These are phyloP conservation scores for Xanthia icteritia DNA, from an alignment of 2,888 invertebrate species.

Conservation along the genomic window DNA sequence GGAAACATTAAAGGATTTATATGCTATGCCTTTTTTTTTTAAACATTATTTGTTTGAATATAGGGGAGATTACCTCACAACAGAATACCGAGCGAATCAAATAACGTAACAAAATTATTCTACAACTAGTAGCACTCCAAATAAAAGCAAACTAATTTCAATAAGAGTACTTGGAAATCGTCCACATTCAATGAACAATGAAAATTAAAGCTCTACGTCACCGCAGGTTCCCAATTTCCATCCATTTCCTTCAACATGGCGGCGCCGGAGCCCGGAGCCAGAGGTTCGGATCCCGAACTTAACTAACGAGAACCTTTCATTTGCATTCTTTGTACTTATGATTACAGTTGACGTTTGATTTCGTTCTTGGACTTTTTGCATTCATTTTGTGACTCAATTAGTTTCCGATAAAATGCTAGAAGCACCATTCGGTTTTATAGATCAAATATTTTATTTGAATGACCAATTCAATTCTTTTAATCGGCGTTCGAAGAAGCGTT, in stretches of 20 bases:
- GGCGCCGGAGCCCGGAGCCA: not conserved
- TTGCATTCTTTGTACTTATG: slow-evolving; percentile 58
- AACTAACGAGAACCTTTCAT: slow-evolving; percentile 54
- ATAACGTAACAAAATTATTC: too few species aligned
- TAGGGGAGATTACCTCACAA: too few species aligned
- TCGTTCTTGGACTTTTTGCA: slow-evolving; percentile 12
- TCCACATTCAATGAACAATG: not conserved
- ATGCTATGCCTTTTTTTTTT: too few species aligned
- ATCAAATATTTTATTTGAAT: not conserved
- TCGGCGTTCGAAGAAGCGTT: not conserved
- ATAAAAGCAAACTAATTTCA: not conserved
- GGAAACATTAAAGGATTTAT: too few species aligned
- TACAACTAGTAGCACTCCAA: not conserved
- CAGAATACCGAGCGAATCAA: too few species aligned
- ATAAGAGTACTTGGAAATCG: not conserved
- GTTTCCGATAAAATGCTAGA: slow-evolving; percentile 29
- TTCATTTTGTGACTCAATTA: not conserved
- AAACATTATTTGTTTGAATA: too few species aligned
- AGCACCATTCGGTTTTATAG: too few species aligned
- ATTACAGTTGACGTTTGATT: slow-evolving; percentile 17
- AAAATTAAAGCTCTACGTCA: slow-evolving; percentile 15
- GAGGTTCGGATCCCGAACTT: slow-evolving; percentile 33
- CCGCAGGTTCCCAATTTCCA: slow-evolving; percentile 49
- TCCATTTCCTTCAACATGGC: slow-evolving; percentile 52
- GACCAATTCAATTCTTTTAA: not conserved